These are phyloP conservation scores for Zapus hudsonius DNA, from an alignment of 2,113 vertebrate genomes.

Conservation along the genomic window DNA sequence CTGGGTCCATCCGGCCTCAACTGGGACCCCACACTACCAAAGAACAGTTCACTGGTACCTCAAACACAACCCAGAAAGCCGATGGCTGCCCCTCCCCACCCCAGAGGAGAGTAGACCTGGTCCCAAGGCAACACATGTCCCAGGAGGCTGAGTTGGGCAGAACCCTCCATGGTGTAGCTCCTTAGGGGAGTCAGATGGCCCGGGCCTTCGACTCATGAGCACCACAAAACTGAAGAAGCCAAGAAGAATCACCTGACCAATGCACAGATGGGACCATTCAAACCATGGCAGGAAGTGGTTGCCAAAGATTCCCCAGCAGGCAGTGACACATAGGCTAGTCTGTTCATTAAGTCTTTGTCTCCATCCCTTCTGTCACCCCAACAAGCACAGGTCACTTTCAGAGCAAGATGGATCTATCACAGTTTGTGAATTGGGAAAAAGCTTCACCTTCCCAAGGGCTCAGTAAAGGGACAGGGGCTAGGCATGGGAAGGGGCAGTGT, in stretches of 20 bases:
- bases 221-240: neutral
- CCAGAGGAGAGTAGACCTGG: neutral
- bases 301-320: neutral
- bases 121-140: neutral
- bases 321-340: neutral
- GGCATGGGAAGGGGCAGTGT: neutral
- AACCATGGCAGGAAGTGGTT: fast-evolving
- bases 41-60: neutral
- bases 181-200: neutral
- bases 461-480: neutral
- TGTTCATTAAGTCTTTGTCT: neutral
- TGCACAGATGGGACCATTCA: neutral
- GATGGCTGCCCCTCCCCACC: neutral
- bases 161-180: neutral
- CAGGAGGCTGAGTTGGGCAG: neutral
- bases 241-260: neutral
- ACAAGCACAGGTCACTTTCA: neutral
- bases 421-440: neutral
- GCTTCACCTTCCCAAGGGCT: neutral
- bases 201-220: neutral
- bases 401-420: no score
- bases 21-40: neutral
- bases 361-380: neutral
- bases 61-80: neutral
- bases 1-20: neutral